Evolutionary conservation across 2,113 vertebrate species (phyloP).

Genomic region (Diadophis punctatus): DNA sequence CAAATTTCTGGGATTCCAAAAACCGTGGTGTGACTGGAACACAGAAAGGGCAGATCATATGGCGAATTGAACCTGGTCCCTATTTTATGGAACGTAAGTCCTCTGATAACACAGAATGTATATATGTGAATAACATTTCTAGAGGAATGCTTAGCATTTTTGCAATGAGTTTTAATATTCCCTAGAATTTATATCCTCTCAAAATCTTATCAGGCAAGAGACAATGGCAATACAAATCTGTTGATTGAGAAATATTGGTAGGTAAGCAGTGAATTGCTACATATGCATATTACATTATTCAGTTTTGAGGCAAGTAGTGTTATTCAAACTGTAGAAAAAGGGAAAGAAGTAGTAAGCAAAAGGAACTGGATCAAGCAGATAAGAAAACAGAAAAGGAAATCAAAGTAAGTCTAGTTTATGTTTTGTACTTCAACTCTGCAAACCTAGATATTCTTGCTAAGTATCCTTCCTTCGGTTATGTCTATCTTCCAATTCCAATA

Average conservation of each 20-base stretch:
- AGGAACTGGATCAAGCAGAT: not conserved
- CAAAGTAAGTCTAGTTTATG: not conserved
- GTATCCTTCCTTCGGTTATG: not conserved
- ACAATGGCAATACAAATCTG: not conserved
- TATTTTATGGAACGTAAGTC: slow-evolving; percentile 98
- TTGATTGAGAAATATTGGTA: not conserved
- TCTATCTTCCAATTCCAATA: not conserved
- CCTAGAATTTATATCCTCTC: not conserved
- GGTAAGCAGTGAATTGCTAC: not conserved
- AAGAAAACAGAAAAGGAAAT: not conserved
- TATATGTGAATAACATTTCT: not conserved
- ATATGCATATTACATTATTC: not conserved
- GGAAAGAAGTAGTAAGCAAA: not conserved
- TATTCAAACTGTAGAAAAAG: not conserved
- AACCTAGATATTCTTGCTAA: not conserved
- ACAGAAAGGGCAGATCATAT: slow-evolving; percentile 95
- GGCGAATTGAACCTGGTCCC: slow-evolving; percentile 93
- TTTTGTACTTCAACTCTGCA: not conserved
- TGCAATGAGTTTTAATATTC: not conserved
- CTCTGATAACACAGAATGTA: not conserved
- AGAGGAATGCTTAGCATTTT: not conserved
- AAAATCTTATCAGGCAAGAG: not conserved
- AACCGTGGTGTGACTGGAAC: slow-evolving; percentile 96
- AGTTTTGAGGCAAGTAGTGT: not conserved
- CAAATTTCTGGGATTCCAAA: slow-evolving; percentile 99